Evolutionary conservation across 23 tunicate species (phyloP).

Genomic region (Trididemnum miniatum): DNA sequence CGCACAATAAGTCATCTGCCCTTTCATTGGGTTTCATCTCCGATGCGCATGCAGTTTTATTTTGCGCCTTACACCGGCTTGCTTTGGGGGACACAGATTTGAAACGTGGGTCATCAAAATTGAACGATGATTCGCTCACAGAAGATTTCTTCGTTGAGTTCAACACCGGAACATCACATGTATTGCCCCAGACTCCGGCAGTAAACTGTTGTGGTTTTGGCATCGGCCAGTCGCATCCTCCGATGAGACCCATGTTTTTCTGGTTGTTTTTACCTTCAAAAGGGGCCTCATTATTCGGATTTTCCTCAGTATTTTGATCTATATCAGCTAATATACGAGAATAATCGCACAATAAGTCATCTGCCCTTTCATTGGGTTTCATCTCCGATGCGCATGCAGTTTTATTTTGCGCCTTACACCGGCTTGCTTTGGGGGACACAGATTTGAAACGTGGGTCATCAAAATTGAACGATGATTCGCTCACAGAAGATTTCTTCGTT

Average conservation of each 20-base stretch:
- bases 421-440: not conserved
- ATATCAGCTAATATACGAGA: too few relatives aligned
- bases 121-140: conserved; percentile 22
- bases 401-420: not conserved
- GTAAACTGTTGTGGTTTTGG: not conserved
- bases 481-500: not conserved
- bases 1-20: not conserved
- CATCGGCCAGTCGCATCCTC: not conserved
- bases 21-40: not conserved
- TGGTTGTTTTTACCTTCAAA: too few relatives aligned
- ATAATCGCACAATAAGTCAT: conserved; percentile 6
- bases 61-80: not conserved
- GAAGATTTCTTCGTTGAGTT: conserved; percentile 7
- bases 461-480: conserved; percentile 27
- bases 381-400: not conserved
- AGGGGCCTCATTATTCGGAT: too few relatives aligned
- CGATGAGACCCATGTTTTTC: too few relatives aligned
- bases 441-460: conserved; percentile 25
- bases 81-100: not conserved
- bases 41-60: not conserved
- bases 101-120: conserved; percentile 25
- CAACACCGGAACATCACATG: not conserved
- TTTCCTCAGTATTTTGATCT: too few relatives aligned
- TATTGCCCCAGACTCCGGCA: not conserved
- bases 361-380: not conserved